Conservation (phyloP, 2,888 invertebrate species). For the Idaea biselata region DNA sequence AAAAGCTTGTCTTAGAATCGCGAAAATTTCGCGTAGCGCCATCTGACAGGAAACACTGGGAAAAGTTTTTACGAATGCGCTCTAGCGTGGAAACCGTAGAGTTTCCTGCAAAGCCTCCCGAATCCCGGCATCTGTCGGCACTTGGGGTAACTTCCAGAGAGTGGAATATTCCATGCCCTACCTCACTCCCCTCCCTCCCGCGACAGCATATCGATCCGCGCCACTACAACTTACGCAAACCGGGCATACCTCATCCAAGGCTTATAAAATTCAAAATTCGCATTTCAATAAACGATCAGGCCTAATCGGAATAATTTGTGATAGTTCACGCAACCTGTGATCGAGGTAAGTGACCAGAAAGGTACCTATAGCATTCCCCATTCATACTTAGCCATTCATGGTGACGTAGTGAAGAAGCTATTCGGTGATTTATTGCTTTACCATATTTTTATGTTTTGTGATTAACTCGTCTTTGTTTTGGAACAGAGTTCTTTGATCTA, state of each 20-base stretch:
- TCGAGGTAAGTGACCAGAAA: constrained; percentile 52
- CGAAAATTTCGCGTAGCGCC: constrained; percentile 17
- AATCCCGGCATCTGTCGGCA: constrained; percentile 65
- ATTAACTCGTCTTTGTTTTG: constrained; percentile 25
- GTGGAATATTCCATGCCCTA: constrained; percentile 31
- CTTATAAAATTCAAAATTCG: constrained; percentile 46
- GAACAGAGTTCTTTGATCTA: constrained; percentile 11
- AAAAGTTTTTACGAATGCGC: constrained; percentile 12
- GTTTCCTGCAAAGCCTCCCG: constrained; percentile 31
- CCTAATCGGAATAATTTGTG: constrained; percentile 44
- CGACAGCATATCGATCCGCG: constrained; percentile 66
- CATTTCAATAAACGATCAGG: constrained; percentile 46
- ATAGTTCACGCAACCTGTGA: constrained; percentile 21
- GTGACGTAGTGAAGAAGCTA: constrained; percentile 51
- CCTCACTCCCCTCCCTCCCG: constrained; percentile 36
- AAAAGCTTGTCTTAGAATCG: not conserved
- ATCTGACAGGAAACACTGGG: constrained; percentile 16
- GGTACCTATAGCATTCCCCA: constrained; percentile 28
- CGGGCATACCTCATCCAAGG: constrained; percentile 56
- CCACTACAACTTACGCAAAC: constrained; percentile 64
- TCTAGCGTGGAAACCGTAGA: constrained; percentile 21
- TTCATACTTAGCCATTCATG: constrained; percentile 51
- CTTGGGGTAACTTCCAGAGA: constrained; percentile 39
- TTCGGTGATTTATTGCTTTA: constrained; percentile 41
- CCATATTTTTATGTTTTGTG: constrained; percentile 35